Evolutionary conservation across 2,113 vertebrate genomes (phyloP), one percentile per base, ranked within the genome.

Genomic region (Rutilus rutilus): DNA sequence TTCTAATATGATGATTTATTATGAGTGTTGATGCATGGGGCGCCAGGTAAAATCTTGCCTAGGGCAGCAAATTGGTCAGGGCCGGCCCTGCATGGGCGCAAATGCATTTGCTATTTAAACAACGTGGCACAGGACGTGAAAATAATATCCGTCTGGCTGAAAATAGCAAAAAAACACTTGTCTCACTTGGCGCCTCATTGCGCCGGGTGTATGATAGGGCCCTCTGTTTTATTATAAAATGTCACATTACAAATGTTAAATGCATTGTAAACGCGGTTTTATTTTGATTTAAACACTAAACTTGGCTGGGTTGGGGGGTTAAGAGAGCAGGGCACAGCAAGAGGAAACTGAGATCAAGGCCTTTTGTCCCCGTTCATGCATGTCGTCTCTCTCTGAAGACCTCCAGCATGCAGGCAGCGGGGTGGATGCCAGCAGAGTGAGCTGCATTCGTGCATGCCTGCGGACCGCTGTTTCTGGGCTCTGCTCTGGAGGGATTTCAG

Each of bases 241-340:
- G 60, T 36, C 15, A 67, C 27, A 19, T 67, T 67, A 67, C 64
- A 33, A 67, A 67, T 27, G 14, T 8, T 67, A 67, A 75, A 75
- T 75, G 71, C 42, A 73, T 33, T 42, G 69, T 73, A 21, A 23
- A 73, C 2, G 0, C 0, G 5, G 59, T n/a, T 42, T n/a, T 45
- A 74, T 74, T 74, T 19, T 91, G 91, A 92, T 94, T 94, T 94
- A 94, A 94, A 93, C 93, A 93, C 93, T 92, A 91, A 92, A 93
- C 94, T 93, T 91, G 90, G 92, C 91, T 91, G 9, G 59, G 23
- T 6, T 5, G 5, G 62, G 9, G 52, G 15, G 3, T 4, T 42
- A 23, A 39, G 7, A 42, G 73, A 76, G 62, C 25, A 10, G 21
- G 59, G 60, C 30, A 27, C 8, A 1, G 12, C 33, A 39, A 57